Percentiles rank a stretch among this genome's conserved stretches.
phyloP scores from a whole-genome alignment of 2,113 vertebrate species.

The Struthidea cinerea region DNA sequence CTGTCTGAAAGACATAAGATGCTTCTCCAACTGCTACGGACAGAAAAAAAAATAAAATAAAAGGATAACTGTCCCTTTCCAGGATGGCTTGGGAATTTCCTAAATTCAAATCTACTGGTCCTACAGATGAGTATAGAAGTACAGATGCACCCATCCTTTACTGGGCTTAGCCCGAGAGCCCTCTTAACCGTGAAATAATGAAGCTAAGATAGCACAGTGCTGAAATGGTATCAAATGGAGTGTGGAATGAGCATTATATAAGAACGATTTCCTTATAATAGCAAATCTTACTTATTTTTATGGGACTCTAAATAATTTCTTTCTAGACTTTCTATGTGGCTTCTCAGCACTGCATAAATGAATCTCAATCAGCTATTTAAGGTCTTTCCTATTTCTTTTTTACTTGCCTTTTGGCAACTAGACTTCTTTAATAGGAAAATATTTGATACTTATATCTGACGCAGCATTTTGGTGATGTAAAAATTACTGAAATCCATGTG shows the following conservation, averaged over 20 bases:
- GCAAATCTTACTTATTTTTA: constrained; percentile 52
- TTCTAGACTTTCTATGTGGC: not conserved
- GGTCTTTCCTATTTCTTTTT: not conserved
- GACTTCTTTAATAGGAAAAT: not conserved
- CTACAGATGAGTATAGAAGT: not conserved
- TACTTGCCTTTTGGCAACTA: not conserved
- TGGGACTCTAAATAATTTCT: constrained; percentile 28
- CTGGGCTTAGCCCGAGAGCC: not conserved
- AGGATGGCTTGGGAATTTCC: not conserved
- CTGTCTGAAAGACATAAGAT: not conserved
- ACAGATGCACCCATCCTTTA: not conserved
- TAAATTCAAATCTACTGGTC: not conserved
- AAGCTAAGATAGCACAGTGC: not conserved
- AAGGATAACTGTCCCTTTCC: not conserved
- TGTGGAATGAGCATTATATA: constrained; percentile 24
- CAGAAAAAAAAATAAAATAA: not conserved
- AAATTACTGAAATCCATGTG: constrained; percentile 24
- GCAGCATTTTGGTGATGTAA: not conserved
- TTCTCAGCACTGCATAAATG: constrained; percentile 28
- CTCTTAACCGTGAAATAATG: constrained; percentile 17
- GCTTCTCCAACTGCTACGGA: not conserved
- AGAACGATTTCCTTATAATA: constrained; percentile 14
- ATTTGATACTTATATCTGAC: not conserved
- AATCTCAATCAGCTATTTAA: constrained; percentile 14
- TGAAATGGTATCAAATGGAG: constrained; percentile 36